Evolutionary conservation across 2,113 vertebrate genomes (phyloP).

Genomic region (Anarhynchus alexandrinus): DNA sequence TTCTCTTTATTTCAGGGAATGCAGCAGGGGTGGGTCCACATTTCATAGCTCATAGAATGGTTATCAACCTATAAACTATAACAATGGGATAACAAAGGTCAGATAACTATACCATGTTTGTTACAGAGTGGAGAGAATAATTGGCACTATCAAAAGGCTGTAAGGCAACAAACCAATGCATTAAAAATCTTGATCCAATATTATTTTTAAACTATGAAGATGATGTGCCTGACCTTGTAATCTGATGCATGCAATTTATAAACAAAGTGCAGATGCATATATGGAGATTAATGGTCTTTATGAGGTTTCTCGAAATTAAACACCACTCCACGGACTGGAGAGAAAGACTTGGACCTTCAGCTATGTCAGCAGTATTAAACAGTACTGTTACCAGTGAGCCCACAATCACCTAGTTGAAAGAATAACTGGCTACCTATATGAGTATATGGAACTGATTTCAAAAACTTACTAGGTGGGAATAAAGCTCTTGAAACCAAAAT

Average conservation of each 20-base stretch:
- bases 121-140: constrained; percentile 32
- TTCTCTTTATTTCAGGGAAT: constrained; percentile 53
- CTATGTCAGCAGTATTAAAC: neutral
- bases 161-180: neutral
- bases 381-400: neutral
- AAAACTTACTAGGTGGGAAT: neutral
- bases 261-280: neutral
- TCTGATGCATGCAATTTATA: neutral
- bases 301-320: neutral
- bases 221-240: neutral
- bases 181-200: neutral
- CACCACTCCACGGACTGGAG: neutral
- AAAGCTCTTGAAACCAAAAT: neutral
- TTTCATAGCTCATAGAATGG: constrained; percentile 76
- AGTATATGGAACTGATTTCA: neutral
- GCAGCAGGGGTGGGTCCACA: constrained; percentile 72
- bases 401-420: neutral
- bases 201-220: constrained; percentile 9
- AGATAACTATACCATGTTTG: constrained; percentile 33
- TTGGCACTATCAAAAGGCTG: neutral
- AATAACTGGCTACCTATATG: neutral
- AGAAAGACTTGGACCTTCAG: neutral
- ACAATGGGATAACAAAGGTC: constrained; percentile 75
- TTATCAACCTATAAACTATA: constrained; percentile 80
- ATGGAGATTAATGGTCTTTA: neutral